A percentile compares a stretch with the other conserved stretches of the same genome.
Evolutionary conservation across 1,140 invertebrate genomes (phyloP).

Genomic region (Caenorhabditis briggsae): DNA sequence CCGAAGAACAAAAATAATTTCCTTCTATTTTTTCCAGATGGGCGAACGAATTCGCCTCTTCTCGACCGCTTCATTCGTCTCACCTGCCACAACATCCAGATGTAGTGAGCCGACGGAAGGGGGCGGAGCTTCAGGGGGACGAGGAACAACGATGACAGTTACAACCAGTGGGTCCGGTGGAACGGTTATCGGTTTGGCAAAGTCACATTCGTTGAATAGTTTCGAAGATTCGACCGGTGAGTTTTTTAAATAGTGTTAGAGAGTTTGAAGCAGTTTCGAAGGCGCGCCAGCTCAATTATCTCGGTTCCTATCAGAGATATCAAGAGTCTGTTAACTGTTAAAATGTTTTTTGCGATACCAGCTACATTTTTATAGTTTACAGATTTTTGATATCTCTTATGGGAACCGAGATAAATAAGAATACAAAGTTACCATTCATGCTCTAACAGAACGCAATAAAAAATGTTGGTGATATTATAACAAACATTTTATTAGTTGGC

Average conservation of each 20-base stretch:
- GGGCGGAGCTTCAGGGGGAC: not conserved
- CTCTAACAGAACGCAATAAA: too few relatives aligned
- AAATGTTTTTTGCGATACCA: too few relatives aligned
- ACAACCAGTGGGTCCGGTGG: constrained; percentile 1
- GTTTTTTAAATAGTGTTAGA: not conserved
- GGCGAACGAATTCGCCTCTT: constrained; percentile 64
- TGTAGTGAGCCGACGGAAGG: constrained; percentile 12
- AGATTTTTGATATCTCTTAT: too few relatives aligned
- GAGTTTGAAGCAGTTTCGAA: too few relatives aligned
- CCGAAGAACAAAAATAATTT: not conserved
- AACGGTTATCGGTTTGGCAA: constrained; percentile 17
- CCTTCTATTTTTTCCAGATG: constrained; percentile 59
- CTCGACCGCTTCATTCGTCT: constrained; percentile 60
- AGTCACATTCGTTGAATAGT: constrained; percentile 44
- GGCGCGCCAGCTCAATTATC: too few relatives aligned
- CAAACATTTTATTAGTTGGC: too few relatives aligned
- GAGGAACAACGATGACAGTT: not conserved
- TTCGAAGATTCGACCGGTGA: constrained; percentile 39
- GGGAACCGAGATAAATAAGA: too few relatives aligned
- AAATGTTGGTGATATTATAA: too few relatives aligned
- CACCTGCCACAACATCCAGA: constrained; percentile 45
- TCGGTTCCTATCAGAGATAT: too few relatives aligned
- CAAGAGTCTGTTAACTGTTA: too few relatives aligned
- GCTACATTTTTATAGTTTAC: too few relatives aligned
- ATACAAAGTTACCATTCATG: too few relatives aligned